phyloP scores from a whole-genome alignment of 2,888 invertebrate species.

The Pediacus dermestoides region DNA sequence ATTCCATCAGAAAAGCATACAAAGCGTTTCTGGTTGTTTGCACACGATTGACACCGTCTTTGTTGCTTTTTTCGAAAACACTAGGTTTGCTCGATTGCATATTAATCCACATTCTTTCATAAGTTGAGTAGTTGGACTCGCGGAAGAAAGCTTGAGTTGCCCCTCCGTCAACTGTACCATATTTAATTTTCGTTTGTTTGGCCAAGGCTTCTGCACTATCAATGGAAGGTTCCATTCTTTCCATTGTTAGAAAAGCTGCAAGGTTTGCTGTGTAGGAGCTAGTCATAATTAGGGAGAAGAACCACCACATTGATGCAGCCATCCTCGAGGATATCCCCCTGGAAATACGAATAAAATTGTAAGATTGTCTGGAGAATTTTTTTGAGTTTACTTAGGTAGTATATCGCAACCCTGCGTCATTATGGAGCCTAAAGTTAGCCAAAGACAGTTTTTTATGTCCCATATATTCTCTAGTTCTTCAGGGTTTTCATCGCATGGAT shows the following conservation, averaged over 20 bases:
- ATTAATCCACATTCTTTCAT: slow-evolving; percentile 38
- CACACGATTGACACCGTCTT: slow-evolving; percentile 83
- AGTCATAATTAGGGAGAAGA: slow-evolving; percentile 82
- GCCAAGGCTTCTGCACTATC: slow-evolving; percentile 88
- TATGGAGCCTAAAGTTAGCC: slow-evolving; percentile 89
- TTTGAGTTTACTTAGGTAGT: slow-evolving; percentile 70
- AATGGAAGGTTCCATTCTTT: slow-evolving; percentile 83
- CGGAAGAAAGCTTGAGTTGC: slow-evolving; percentile 88
- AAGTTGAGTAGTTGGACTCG: slow-evolving; percentile 51
- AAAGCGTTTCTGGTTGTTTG: slow-evolving; percentile 68
- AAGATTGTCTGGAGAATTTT: neutral
- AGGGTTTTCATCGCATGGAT: slow-evolving; percentile 83
- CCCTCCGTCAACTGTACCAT: slow-evolving; percentile 83
- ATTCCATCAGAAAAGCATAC: slow-evolving; percentile 97
- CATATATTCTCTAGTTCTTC: slow-evolving; percentile 89
- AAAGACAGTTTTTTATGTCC: slow-evolving; percentile 83
- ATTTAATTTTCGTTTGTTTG: slow-evolving; percentile 91
- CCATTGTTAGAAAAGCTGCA: slow-evolving; percentile 88
- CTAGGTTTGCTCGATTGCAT: slow-evolving; percentile 80
- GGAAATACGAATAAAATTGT: slow-evolving; percentile 12
- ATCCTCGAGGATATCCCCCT: slow-evolving; percentile 87
- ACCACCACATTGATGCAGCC: slow-evolving; percentile 90
- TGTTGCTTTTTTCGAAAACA: slow-evolving; percentile 78
- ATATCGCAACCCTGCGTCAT: slow-evolving; percentile 94
- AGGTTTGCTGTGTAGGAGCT: slow-evolving; percentile 94